Conservation (phyloP, 2,888 invertebrate species). For the Drosophila monieri region DNA sequence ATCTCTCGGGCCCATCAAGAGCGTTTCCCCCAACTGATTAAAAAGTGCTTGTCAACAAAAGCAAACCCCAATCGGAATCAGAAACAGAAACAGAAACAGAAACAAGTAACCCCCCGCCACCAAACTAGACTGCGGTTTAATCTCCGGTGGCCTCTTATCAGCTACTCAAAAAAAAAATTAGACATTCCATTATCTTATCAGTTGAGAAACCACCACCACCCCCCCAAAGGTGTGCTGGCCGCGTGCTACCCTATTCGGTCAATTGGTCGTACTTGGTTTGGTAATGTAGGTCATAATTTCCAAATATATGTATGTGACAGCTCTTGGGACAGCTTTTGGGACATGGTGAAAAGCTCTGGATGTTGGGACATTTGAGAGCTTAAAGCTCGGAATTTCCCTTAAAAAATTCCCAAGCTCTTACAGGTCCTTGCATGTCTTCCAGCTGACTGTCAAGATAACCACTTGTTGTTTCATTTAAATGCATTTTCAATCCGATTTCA, state of each 20-base stretch:
- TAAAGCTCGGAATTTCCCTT: not conserved
- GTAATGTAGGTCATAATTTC: constrained; percentile 39
- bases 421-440: not conserved
- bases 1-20: constrained; percentile 40
- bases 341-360: constrained; percentile 19
- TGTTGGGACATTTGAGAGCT: not conserved
- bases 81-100: not conserved
- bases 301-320: constrained; percentile 2
- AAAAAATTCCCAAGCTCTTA: not conserved
- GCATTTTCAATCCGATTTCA: not conserved
- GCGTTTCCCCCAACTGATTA: constrained; percentile 39
- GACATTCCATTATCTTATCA: constrained; percentile 12
- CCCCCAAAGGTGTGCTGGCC: constrained; percentile 4
- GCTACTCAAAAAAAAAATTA: constrained; percentile 17
- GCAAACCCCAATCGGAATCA: constrained; percentile 5
- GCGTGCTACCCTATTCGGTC: constrained; percentile 16
- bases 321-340: constrained; percentile 52
- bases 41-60: constrained; percentile 15
- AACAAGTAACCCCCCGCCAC: not conserved
- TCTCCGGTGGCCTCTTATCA: constrained; percentile 28
- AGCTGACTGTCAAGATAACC: not conserved
- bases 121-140: constrained; percentile 21
- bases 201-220: not conserved
- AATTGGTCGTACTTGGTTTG: constrained; percentile 3
- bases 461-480: not conserved